Conservation (phyloP, 1,140 invertebrate genomes). For the Drosophila rufa region DNA sequence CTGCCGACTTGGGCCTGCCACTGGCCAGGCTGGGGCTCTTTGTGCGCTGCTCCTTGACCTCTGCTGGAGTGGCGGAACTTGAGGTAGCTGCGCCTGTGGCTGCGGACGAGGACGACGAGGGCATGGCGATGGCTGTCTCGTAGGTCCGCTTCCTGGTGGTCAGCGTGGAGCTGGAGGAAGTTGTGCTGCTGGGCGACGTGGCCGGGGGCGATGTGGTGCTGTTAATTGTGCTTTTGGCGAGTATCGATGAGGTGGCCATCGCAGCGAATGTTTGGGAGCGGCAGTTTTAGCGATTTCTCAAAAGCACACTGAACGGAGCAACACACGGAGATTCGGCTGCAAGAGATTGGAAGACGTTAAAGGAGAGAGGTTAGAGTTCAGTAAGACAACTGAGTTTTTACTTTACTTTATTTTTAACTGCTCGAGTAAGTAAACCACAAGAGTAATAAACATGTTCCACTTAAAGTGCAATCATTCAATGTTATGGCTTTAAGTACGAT, state of each 20-base stretch:
- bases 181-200: slow-evolving; percentile 24
- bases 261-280: slow-evolving; percentile 67
- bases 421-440: neutral
- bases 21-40: slow-evolving; percentile 14
- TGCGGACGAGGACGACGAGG: slow-evolving; percentile 53
- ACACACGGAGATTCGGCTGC: slow-evolving; percentile 33
- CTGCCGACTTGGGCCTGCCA: slow-evolving; percentile 16
- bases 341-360: neutral
- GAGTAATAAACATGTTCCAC: neutral
- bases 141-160: slow-evolving; percentile 77
- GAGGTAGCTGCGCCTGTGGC: slow-evolving; percentile 14
- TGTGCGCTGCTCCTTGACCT: slow-evolving; percentile 52
- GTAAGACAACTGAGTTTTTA: neutral
- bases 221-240: slow-evolving; percentile 80
- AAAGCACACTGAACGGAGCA: slow-evolving; percentile 16
- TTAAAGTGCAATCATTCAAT: neutral
- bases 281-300: slow-evolving; percentile 66
- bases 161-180: slow-evolving; percentile 47
- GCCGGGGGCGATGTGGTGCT: slow-evolving; percentile 45
- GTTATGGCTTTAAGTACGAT: neutral
- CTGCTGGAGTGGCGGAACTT: slow-evolving; percentile 19
- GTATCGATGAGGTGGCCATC: slow-evolving; percentile 84
- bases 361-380: neutral
- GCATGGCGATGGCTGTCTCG: slow-evolving; percentile 79
- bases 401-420: neutral